Evolutionary conservation across 1,140 invertebrate genomes (phyloP).

Genomic region (Goniozus legneri): DNA sequence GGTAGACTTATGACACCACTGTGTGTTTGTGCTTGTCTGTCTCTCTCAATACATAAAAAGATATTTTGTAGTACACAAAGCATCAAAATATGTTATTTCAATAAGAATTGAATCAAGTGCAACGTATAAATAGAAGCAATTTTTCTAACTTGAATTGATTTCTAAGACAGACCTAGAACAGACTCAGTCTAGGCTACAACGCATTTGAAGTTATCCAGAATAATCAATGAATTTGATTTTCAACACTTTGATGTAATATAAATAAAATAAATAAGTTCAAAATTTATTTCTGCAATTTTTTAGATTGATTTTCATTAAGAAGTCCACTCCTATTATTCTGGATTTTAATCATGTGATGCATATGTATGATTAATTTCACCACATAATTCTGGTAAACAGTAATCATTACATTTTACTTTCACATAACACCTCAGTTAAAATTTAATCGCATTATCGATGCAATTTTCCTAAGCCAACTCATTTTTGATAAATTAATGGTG

Average conservation of each 20-base stretch:
- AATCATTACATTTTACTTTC: constrained; percentile 37
- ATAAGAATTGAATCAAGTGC: constrained; percentile 4
- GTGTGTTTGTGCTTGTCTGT: constrained; percentile 55
- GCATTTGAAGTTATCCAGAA: constrained; percentile 49
- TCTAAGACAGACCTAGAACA: constrained; percentile 55
- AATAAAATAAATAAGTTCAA: constrained; percentile 35
- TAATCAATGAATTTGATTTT: constrained; percentile 41
- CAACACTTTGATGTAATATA: constrained; percentile 21
- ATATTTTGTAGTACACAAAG: neutral
- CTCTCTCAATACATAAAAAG: constrained; percentile 36
- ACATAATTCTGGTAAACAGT: neutral
- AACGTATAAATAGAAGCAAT: constrained; percentile 8
- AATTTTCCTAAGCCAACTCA: neutral
- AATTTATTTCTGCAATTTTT: constrained; percentile 19
- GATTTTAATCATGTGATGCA: constrained; percentile 37
- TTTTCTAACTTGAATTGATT: constrained; percentile 16
- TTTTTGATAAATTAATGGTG: no score
- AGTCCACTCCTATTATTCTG: constrained; percentile 42
- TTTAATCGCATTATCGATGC: constrained; percentile 40
- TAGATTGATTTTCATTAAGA: constrained; percentile 11
- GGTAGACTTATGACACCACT: constrained; percentile 52
- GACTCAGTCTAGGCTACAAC: constrained; percentile 51
- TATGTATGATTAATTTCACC: constrained; percentile 16
- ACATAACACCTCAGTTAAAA: constrained; percentile 34
- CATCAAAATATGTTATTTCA: neutral